Base-by-base conservation (phyloP, 2,113 vertebrate species). In the Clarias macrocephalus region DNA sequence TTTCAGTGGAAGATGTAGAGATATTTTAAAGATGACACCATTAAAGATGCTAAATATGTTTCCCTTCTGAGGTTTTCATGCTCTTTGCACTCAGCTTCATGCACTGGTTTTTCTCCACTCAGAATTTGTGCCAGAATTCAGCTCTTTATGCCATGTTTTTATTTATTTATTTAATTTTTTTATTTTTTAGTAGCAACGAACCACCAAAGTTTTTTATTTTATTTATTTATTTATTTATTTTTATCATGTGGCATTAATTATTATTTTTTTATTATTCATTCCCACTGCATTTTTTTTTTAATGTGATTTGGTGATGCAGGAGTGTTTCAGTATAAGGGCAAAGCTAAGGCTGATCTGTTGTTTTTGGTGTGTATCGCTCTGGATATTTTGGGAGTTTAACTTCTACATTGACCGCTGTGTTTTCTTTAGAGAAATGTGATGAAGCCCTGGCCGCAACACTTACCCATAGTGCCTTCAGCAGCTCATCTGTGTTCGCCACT, bases 351-450 rank as follows among this genome's bases (percentile, higher is more conserved):
- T 48, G 12, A n/a, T 56, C 18, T 52, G 4, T 5, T 54, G 73
- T 76, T 28, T 30, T 23, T 37, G 16, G 30, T 18, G 16, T 33
- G 37, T n/a, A 52, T 25, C 56, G 25, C 12, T 13, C 5, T 5
- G 25, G n/a, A 75, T 28, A 28, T 56, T 25, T 11, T 25, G 11
- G 56, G 75, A 77, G 13, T 77, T 12, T 77, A 77, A 28, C 25
- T 25, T 76, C 23, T 16, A 18, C 10, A 1, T 76, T 77, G 48
- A 59, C 76, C 28, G 80, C 48, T 13, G 62, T 76, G 76, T 85
- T 59, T 84, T 90, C 56, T 88, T 90, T 94, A 97, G 98, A 97
- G 91, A 99, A 99, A 91, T 99, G 98, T 88, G 98, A 99, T 82
- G 97, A 98, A 25, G 95, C 96, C 0, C 93, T 99, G 30, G 92